Evolutionary conservation across 2,888 invertebrate genomes (phyloP), one percentile per base, ranked within the genome.

Genomic region (Drosophila mimica): DNA sequence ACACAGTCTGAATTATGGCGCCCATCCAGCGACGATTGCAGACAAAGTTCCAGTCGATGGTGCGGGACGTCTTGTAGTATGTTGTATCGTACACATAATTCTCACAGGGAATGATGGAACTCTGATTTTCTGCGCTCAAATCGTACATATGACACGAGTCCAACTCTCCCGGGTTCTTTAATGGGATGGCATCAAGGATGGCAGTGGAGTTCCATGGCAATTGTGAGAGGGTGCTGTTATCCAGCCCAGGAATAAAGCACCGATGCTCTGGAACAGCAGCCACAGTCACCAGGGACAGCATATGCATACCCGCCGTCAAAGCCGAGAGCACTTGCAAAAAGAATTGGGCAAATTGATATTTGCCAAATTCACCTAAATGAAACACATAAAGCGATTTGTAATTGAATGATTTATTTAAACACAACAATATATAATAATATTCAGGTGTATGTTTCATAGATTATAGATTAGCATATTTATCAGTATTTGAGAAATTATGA

Each of bases 31-130:
- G 94, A 70, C 94, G 94, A 76, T 96, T 95, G 90, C 98, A 98
- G 1, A 97, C 96, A 60, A 97, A 95, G 90, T 96, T 93, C 97
- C 97, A 97, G 92, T 98, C 97, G 20, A 97, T 97, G 11, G 95
- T 95, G 58, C 96, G 94, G 0, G 97, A 96, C 0, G 96, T 95
- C 67, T 95, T 92, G 79, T 96, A 96, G 88, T 96, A 96, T 0
- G 95, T 96, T 11, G 94, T 94, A 87, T 97, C 96, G 91, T 95
- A 97, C 1, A 96, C 95, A 94, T 95, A 97, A 0, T 94, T 93
- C 9, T 91, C 84, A 81, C 95, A 95, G 0, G 91, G 66, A 15
- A 93, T 90, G 0, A 93, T 93, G 0, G 93, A 93, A 0, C 82
- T 80, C 52, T 94, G 94, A 3, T 71, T 91, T 31, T 91, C 93